Conservation (phyloP, 2,888 invertebrate species). For the Conomelus anceps region DNA sequence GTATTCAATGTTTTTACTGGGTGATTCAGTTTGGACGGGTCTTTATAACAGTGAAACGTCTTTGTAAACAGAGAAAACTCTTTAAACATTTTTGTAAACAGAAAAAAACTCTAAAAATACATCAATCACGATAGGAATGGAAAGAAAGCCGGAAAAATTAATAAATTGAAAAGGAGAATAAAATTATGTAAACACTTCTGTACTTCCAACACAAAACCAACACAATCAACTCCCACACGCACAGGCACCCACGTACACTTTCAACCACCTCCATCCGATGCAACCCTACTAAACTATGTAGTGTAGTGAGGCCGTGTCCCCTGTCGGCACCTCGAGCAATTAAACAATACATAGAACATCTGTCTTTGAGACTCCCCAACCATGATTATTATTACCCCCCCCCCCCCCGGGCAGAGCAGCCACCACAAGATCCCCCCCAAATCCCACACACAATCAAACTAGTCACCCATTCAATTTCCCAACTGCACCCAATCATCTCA, state of each 20-base stretch:
- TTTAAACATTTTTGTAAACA: no score
- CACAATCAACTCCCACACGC: background rate
- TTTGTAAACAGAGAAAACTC: no score
- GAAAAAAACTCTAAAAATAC: no score
- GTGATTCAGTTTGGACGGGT: no score
- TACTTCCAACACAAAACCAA: background rate
- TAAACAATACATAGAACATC: background rate
- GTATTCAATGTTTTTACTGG: no score
- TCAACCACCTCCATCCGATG: background rate
- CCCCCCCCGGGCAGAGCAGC: background rate
- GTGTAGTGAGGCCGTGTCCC: background rate
- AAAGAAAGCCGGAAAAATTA: no score
- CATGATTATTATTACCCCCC: background rate
- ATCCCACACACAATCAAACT: background rate
- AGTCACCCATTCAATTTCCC: background rate
- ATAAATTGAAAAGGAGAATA: no score
- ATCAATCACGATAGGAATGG: no score
- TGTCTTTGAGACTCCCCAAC: background rate
- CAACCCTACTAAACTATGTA: background rate
- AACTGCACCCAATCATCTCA: background rate
- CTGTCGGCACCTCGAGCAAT: background rate
- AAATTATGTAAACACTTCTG: no score
- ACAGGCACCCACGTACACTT: background rate
- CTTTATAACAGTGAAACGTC: no score
- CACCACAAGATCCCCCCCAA: background rate